Conservation (phyloP, 2,113 vertebrate species). For the Lophotis ruficrista region DNA sequence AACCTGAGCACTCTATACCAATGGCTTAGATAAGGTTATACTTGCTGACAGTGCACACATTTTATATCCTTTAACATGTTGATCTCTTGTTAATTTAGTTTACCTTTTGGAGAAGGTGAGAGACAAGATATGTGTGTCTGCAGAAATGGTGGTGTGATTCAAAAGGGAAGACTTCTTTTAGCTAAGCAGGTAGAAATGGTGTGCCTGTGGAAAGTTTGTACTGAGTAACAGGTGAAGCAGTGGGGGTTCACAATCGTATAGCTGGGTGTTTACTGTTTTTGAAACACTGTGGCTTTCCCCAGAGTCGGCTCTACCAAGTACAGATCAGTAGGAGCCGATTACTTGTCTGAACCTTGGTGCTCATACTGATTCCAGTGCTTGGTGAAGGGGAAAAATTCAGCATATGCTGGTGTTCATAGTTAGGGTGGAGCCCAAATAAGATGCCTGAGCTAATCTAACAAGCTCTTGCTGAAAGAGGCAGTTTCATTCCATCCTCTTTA, state of each 20-base stretch:
- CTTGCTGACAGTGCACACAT: background rate
- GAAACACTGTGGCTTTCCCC: background rate
- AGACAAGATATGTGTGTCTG: background rate
- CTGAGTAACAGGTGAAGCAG: background rate
- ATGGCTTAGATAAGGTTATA: background rate
- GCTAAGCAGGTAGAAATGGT: background rate
- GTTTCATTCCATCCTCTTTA: background rate
- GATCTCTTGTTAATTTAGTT: background rate
- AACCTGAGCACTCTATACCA: background rate
- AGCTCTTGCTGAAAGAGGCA: background rate
- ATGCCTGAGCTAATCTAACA: background rate
- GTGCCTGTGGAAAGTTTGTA: background rate
- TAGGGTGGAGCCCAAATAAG: background rate
- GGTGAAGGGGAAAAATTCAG: background rate
- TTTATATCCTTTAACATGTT: background rate
- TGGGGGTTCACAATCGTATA: background rate
- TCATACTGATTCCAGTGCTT: background rate
- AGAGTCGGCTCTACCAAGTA: background rate
- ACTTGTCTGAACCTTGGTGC: background rate
- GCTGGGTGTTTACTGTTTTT: background rate
- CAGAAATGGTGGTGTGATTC: background rate
- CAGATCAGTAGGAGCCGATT: background rate
- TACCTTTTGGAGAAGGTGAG: background rate
- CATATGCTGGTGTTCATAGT: background rate
- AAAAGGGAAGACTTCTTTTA: background rate